Percentiles rank a stretch among this genome's conserved stretches.
Evolutionary conservation across 1,140 invertebrate species (phyloP).

Genomic region (Ridgeia piscesae): DNA sequence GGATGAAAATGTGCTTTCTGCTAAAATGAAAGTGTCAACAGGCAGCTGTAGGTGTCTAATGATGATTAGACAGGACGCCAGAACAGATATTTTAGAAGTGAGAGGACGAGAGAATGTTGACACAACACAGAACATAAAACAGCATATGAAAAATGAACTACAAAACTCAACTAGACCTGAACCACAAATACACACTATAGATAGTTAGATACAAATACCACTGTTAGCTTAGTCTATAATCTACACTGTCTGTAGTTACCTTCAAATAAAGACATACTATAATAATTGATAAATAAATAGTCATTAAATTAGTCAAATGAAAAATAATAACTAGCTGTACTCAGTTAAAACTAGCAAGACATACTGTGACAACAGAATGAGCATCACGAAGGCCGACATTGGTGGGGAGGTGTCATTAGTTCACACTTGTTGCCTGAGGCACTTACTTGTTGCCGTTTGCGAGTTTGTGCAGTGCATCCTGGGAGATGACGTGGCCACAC

Average conservation of each 20-base stretch:
- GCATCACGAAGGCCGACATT: background rate
- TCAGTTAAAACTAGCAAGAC: background rate
- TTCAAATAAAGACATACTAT: too few species aligned
- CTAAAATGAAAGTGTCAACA: background rate
- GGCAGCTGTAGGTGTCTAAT: too few species aligned
- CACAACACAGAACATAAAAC: too few species aligned
- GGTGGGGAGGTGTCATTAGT: background rate
- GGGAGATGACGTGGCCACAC: constrained; percentile 97
- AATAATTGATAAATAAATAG: too few species aligned
- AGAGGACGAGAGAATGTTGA: background rate
- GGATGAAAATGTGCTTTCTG: background rate
- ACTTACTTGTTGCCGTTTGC: constrained; percentile 86
- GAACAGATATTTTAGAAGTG: constrained; percentile 7
- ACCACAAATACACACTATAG: too few species aligned
- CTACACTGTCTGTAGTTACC: too few species aligned
- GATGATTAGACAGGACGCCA: background rate
- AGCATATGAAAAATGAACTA: too few species aligned
- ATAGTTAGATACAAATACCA: too few species aligned
- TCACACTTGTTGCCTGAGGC: constrained; percentile 7
- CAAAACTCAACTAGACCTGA: too few species aligned
- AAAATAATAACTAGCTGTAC: too few species aligned
- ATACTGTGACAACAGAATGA: background rate
- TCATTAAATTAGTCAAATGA: too few species aligned
- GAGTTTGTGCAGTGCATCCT: constrained; percentile 93
- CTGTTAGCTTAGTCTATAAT: too few species aligned